These are phyloP conservation scores for Trimorus sp. DNA, from an alignment of 2,888 invertebrate species.

Conservation along the genomic window DNA sequence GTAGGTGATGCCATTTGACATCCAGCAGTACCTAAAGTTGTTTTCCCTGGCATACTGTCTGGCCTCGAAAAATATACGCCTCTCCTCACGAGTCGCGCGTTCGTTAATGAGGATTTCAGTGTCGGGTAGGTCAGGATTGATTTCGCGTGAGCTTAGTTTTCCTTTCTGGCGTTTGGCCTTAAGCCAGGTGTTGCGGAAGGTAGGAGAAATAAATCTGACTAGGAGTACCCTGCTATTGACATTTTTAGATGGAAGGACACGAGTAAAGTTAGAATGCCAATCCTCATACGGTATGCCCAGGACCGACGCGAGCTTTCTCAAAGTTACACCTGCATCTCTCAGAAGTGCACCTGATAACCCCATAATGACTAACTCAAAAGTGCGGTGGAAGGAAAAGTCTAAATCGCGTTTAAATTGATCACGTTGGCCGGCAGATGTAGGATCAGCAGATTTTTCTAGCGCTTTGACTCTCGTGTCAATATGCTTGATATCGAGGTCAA, in stretches of 20 bases:
- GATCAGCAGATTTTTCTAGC: no score
- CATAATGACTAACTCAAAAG: background rate
- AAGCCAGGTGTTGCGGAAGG: no score
- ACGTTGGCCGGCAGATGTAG: no score
- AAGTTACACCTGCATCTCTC: background rate
- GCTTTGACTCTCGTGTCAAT: no score
- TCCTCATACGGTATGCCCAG: background rate
- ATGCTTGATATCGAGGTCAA: no score
- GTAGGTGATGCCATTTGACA: no score
- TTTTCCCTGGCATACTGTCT: no score
- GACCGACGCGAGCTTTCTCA: background rate
- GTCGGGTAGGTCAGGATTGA: background rate
- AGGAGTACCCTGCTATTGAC: background rate
- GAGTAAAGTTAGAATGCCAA: background rate
- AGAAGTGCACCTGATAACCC: background rate
- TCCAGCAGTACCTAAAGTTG: no score
- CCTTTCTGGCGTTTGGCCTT: background rate
- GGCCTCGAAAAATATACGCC: no score
- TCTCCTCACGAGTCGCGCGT: background rate
- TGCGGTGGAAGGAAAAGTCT: background rate
- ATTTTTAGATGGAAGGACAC: background rate
- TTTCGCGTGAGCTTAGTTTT: background rate
- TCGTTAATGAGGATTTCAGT: background rate
- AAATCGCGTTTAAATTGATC: background rate
- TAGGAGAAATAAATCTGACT: background rate